Base-by-base conservation (phyloP, 2,113 vertebrate species). In the Nasalis larvatus region DNA sequence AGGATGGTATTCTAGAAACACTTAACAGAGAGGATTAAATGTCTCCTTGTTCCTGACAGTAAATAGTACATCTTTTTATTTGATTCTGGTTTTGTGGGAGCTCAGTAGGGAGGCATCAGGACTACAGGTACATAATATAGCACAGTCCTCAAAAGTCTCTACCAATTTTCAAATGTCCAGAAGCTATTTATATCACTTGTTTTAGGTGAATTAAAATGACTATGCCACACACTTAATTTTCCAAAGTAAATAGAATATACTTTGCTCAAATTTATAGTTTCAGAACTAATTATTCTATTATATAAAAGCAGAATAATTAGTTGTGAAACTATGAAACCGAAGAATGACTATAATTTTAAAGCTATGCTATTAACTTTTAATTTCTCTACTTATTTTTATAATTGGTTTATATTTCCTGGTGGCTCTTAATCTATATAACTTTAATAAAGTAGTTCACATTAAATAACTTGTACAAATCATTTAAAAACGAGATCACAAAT, bases 311-410 rank as follows among this genome's bases (percentile, higher is more conserved):
- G 78, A 95, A 95, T 66, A 89, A 86, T 97, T 92, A 86, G n/a
- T 80, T 86, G 89, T 83, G 3, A 88, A 93, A 49, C 78, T 35
- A 87, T 96, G 93, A 97, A 91, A 96, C 40, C 96, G n/a, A 96
- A 96, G 77, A 95, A 94, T 58, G 78, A 86, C 16, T 95, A 86
- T 78, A 94, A 97, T 97, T 96, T 96, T 49, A 35, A 94, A 96
- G n/a, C 18, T 30, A 25, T 68, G 89, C 47, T 37, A 37, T 94
- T 96, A 97, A 87, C 77, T 90, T 94, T 93, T 97, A 87, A 90
- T 81, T 89, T 92, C n/a, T 68, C 32, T 87, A 76, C 86, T 76
- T 91, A 80, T 66, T 97, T 96, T 96, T 88, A 86, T 89, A 91
- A 92, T 49, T 84, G 69, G 74, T 73, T 93, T 92, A 77, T 92